Percentiles rank a stretch among this genome's conserved stretches.
Evolutionary conservation across 2,888 invertebrate genomes (phyloP).

Genomic region (Falcaria lacertinaria): DNA sequence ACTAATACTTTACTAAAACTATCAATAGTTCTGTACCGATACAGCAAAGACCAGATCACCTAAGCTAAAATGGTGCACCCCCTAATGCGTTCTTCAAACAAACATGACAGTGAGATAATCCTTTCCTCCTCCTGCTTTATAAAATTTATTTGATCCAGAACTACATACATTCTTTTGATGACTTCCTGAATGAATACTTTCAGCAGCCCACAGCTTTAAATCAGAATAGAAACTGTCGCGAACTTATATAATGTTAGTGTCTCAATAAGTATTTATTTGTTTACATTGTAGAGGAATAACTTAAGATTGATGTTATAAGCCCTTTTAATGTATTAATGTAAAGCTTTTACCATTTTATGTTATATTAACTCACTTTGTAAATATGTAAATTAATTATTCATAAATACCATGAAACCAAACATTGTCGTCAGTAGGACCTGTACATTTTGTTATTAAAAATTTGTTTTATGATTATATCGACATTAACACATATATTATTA

Average conservation of each 20-base stretch:
- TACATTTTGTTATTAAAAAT: constrained; percentile 71
- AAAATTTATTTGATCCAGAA: too few species aligned
- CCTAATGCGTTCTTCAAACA: too few species aligned
- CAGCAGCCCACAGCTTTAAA: constrained; percentile 34
- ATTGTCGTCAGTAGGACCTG: constrained; percentile 67
- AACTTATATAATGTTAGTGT: constrained; percentile 26
- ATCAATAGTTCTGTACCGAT: too few species aligned
- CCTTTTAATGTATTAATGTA: constrained; percentile 35
- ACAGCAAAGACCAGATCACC: too few species aligned
- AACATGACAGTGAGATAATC: too few species aligned
- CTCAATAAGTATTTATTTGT: constrained; percentile 60
- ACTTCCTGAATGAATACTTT: constrained; percentile 14
- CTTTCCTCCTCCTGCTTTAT: too few species aligned
- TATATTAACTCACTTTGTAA: constrained; percentile 59
- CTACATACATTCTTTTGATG: too few species aligned
- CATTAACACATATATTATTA: constrained; percentile 35
- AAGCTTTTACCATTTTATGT: constrained; percentile 65
- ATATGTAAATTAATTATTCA: constrained; percentile 76
- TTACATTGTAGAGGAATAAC: constrained; percentile 45
- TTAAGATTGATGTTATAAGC: constrained; percentile 25
- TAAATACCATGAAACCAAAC: constrained; percentile 78
- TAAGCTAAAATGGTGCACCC: too few species aligned
- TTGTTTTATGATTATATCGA: constrained; percentile 49
- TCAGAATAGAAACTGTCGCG: constrained; percentile 26
- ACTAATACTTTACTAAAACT: too few species aligned